phyloP scores from a whole-genome alignment of 2,888 invertebrate genomes.

The Eugnorisma glareosa region DNA sequence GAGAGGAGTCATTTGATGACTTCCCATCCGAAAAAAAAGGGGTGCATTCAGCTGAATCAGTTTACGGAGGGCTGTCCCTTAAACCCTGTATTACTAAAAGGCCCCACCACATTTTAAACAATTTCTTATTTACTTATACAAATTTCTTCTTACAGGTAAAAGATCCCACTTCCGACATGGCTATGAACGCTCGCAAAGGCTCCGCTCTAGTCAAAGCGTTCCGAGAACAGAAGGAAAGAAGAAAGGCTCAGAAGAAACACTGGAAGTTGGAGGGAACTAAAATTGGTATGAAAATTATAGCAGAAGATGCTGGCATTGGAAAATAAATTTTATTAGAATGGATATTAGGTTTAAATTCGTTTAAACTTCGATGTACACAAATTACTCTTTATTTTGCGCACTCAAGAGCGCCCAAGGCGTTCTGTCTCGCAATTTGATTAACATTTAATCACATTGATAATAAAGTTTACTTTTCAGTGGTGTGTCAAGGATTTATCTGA shows the following conservation, averaged over 20 bases:
- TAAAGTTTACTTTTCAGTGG: background rate
- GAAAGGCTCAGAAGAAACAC: slow-evolving; percentile 99
- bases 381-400: background rate
- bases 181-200: slow-evolving; percentile 98
- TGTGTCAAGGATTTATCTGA: background rate
- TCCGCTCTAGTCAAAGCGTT: slow-evolving; percentile 96
- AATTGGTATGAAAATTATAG: slow-evolving; percentile 90
- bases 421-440: background rate
- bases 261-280: slow-evolving; percentile 99
- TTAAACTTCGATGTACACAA: background rate
- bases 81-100: too few species aligned
- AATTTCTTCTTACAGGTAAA: slow-evolving; percentile 88
- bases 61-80: too few species aligned
- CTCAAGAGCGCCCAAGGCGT: background rate
- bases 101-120: background rate
- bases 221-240: slow-evolving; percentile 98
- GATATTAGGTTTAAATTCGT: background rate
- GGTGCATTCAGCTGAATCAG: too few species aligned
- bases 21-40: too few species aligned
- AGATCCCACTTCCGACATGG: slow-evolving; percentile 99
- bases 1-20: too few species aligned
- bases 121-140: too few species aligned
- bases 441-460: background rate
- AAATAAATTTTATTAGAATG: background rate
- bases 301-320: background rate